Conservation (phyloP, 2,113 vertebrate genomes). For the Notiomystis cincta region DNA sequence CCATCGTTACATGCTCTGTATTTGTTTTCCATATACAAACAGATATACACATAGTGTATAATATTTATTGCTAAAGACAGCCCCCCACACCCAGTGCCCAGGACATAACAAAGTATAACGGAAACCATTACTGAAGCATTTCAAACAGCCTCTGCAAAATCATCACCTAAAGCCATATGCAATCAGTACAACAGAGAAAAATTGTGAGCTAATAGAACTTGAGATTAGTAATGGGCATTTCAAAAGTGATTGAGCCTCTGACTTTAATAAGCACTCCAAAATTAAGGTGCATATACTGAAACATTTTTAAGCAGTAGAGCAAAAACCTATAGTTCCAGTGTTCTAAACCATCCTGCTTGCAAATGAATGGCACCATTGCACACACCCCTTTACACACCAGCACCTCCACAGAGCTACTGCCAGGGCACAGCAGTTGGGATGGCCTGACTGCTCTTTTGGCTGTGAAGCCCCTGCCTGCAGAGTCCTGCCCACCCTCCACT, state of each 20-base stretch:
- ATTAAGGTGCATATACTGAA: neutral
- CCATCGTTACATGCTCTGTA: neutral
- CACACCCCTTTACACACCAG: neutral
- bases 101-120: neutral
- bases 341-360: neutral
- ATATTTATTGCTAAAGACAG: slow-evolving; percentile 55
- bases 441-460: neutral
- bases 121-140: neutral
- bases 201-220: neutral
- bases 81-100: neutral
- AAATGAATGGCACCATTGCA: neutral
- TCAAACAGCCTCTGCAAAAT: neutral
- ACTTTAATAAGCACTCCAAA: neutral
- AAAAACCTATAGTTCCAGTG: neutral
- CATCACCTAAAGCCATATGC: neutral
- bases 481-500: neutral
- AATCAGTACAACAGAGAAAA: neutral
- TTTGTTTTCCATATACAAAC: slow-evolving; percentile 14
- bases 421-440: neutral
- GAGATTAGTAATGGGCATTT: neutral
- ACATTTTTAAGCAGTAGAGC: neutral
- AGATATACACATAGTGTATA: slow-evolving; percentile 64
- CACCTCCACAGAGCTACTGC: neutral
- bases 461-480: neutral
- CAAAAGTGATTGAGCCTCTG: neutral